Evolutionary conservation across 1,140 invertebrate species (phyloP).

Genomic region (Zaprionus gabonicus): DNA sequence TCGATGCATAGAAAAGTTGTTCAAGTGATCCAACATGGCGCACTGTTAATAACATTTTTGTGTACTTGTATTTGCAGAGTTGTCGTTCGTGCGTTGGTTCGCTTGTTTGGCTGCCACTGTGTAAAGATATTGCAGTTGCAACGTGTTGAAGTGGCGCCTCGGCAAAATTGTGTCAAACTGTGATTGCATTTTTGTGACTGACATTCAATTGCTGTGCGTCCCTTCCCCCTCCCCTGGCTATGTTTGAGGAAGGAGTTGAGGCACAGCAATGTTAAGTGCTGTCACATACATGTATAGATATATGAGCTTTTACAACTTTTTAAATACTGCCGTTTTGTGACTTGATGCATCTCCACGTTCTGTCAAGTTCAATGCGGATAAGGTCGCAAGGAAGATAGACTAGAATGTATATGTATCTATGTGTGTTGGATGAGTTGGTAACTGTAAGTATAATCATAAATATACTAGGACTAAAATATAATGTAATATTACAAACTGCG

Average conservation of each 20-base stretch:
- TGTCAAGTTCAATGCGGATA: constrained; percentile 48
- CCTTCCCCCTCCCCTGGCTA: constrained; percentile 5
- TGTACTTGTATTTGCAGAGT: constrained; percentile 66
- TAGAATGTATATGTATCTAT: neutral
- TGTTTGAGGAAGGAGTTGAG: constrained; percentile 1
- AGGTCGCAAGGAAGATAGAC: neutral
- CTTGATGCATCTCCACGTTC: constrained; percentile 32
- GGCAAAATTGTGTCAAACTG: constrained; percentile 80
- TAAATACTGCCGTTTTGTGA: constrained; percentile 44
- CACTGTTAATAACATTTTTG: constrained; percentile 9
- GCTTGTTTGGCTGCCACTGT: constrained; percentile 42
- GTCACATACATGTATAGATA: constrained; percentile 27
- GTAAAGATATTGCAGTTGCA: constrained; percentile 78
- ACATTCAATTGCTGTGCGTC: constrained; percentile 72
- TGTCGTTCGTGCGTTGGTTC: constrained; percentile 66
- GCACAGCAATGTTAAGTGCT: constrained; percentile 47
- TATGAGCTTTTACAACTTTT: constrained; percentile 50
- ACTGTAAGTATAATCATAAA: too few species aligned
- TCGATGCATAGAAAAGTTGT: too few species aligned
- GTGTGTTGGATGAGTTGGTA: too few species aligned
- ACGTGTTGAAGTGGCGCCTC: constrained; percentile 81
- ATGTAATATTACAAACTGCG: too few species aligned
- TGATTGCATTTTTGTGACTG: constrained; percentile 81
- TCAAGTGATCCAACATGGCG: neutral
- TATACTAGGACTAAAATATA: too few species aligned